These are phyloP conservation scores for Eristalinus aeneus DNA, from an alignment of 2,888 invertebrate genomes.

Conservation along the genomic window DNA sequence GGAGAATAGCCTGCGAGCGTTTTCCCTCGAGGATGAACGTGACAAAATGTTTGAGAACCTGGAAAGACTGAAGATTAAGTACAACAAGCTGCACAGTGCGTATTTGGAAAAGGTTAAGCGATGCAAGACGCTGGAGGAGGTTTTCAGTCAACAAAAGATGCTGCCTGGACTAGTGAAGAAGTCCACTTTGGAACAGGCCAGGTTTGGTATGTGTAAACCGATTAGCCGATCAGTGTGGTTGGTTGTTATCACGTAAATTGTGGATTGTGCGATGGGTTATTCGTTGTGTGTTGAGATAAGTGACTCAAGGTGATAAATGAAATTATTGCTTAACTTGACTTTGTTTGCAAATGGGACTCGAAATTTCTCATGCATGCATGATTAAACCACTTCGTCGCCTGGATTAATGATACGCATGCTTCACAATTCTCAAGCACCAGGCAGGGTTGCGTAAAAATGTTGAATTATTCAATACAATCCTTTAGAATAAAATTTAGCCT, in stretches of 20 bases:
- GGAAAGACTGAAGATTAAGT: constrained; percentile 76
- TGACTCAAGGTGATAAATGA: no score
- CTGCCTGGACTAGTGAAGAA: constrained; percentile 78
- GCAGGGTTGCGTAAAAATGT: no score
- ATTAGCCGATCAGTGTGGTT: background rate
- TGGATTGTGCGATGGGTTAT: background rate
- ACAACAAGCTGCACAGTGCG: constrained; percentile 76
- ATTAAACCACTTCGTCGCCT: no score
- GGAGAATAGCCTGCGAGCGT: constrained; percentile 75
- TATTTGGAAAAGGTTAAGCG: constrained; percentile 76
- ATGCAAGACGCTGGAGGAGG: constrained; percentile 76
- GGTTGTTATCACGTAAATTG: background rate
- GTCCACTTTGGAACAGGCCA: constrained; percentile 57
- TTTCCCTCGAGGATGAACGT: constrained; percentile 76
- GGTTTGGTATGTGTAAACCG: constrained; percentile 5
- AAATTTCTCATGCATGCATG: no score
- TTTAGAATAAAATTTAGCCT: no score
- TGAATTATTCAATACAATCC: no score
- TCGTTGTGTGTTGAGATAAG: background rate
- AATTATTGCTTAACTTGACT: no score
- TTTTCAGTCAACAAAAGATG: constrained; percentile 76
- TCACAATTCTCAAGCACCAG: no score
- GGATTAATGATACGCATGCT: no score
- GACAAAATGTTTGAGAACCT: constrained; percentile 76
- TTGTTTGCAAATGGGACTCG: no score